Evolutionary conservation across 2,888 invertebrate genomes (phyloP).

Genomic region (Conus canariensis): DNA sequence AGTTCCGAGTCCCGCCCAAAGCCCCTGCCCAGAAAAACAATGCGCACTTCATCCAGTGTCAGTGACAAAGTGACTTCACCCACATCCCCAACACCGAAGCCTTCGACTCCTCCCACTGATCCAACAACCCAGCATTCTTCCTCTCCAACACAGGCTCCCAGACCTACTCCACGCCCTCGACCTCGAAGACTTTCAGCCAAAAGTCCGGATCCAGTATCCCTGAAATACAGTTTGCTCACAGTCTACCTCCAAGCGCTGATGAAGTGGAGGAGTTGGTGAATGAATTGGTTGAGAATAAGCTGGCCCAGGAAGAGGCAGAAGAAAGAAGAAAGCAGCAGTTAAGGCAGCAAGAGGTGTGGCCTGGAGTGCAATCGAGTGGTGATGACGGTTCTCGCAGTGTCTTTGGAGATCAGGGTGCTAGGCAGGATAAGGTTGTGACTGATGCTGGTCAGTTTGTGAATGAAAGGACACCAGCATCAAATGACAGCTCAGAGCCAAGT

Average conservation of each 20-base stretch:
- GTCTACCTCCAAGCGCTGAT: conserved; percentile 34
- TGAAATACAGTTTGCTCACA: not conserved
- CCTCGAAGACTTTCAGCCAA: not conserved
- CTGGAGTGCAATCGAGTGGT: not conserved
- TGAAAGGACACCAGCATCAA: not conserved
- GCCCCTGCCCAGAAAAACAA: conserved; percentile 23
- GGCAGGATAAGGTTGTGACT: not conserved
- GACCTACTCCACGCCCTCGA: conserved; percentile 4
- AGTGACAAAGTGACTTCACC: not conserved
- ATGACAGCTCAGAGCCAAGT: not conserved
- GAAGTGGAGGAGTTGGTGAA: conserved; percentile 34
- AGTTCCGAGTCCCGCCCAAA: conserved; percentile 27
- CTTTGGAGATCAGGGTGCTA: not conserved
- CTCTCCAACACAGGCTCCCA: not conserved
- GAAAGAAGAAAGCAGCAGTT: not conserved
- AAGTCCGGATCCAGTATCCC: not conserved
- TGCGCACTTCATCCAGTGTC: conserved; percentile 1
- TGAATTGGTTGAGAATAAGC: not conserved
- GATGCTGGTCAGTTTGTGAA: not conserved
- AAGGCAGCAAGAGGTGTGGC: not conserved
- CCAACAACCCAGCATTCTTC: not conserved
- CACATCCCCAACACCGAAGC: not conserved
- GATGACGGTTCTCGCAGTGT: not conserved
- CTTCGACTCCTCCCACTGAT: not conserved
- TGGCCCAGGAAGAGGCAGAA: conserved; percentile 22